These are phyloP conservation scores for Himalopsyche phryganea DNA, from an alignment of 1,140 invertebrate genomes.

Conservation along the genomic window DNA sequence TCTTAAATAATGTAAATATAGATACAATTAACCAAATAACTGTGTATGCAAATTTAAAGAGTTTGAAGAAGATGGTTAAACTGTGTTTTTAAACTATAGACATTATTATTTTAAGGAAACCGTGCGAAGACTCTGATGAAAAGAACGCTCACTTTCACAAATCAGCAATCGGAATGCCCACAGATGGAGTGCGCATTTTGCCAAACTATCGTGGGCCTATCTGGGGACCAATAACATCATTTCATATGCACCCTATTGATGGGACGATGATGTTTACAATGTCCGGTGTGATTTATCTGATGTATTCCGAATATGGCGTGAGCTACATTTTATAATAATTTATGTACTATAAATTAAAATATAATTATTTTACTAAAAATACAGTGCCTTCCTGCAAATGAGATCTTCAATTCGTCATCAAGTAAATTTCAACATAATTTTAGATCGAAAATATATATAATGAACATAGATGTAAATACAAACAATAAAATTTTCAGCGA, in stretches of 20 bases:
- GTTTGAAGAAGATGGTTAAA: too few species aligned
- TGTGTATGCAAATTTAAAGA: too few species aligned
- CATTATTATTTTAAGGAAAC: too few species aligned
- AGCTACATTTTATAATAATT: neutral
- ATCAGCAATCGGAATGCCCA: too few species aligned
- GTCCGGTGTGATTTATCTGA: conserved; percentile 72
- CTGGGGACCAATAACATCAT: conserved; percentile 87
- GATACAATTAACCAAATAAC: too few species aligned
- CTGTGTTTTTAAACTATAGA: too few species aligned
- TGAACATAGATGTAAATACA: too few species aligned
- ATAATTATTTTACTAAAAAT: neutral
- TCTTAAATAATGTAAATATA: too few species aligned
- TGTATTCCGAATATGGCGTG: conserved; percentile 37
- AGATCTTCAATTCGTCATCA: neutral
- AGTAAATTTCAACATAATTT: neutral
- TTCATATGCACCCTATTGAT: conserved; percentile 76
- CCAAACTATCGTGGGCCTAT: conserved; percentile 68
- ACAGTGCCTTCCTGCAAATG: neutral
- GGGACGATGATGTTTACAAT: conserved; percentile 89
- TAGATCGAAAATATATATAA: neutral
- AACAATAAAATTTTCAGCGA: neutral
- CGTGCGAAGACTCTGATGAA: too few species aligned
- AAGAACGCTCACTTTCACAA: too few species aligned
- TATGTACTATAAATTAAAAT: neutral
- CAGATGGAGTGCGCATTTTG: too few species aligned